Evolutionary conservation across 1,140 invertebrate genomes (phyloP).

Genomic region (Linepithema humile): DNA sequence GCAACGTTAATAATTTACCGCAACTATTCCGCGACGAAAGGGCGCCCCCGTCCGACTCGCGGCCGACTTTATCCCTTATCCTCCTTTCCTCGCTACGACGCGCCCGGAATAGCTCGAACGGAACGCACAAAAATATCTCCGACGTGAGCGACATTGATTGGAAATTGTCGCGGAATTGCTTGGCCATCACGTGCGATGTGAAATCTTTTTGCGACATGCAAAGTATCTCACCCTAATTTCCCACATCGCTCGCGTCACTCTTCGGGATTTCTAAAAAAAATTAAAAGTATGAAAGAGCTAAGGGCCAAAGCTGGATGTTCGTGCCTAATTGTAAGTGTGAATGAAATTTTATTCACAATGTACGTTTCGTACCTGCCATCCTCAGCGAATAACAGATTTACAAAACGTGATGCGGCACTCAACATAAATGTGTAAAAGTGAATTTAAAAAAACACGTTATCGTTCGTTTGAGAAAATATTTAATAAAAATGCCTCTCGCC

Average conservation of each 20-base stretch:
- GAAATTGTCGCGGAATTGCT: not conserved
- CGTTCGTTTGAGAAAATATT: not conserved
- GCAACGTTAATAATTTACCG: conserved; percentile 74
- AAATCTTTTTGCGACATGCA: not conserved
- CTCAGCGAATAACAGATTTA: too few relatives aligned
- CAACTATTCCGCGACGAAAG: conserved; percentile 58
- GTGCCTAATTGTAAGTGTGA: too few relatives aligned
- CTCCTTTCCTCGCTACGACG: conserved; percentile 39
- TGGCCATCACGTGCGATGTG: not conserved
- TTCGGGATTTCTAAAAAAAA: not conserved
- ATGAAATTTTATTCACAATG: too few relatives aligned
- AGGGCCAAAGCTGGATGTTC: too few relatives aligned
- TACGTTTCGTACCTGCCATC: too few relatives aligned
- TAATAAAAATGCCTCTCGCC: not conserved
- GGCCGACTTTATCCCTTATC: conserved; percentile 43
- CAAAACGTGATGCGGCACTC: too few relatives aligned
- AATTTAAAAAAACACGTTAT: not conserved
- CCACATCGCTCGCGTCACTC: not conserved
- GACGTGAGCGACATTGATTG: not conserved
- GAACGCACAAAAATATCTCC: conserved; percentile 20
- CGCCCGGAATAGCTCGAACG: conserved; percentile 20
- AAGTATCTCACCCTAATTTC: not conserved
- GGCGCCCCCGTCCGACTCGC: conserved; percentile 22
- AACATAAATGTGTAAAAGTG: too few relatives aligned
- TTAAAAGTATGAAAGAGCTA: not conserved